phyloP scores from a whole-genome alignment of 2,113 vertebrate species.

The Bucco capensis region DNA sequence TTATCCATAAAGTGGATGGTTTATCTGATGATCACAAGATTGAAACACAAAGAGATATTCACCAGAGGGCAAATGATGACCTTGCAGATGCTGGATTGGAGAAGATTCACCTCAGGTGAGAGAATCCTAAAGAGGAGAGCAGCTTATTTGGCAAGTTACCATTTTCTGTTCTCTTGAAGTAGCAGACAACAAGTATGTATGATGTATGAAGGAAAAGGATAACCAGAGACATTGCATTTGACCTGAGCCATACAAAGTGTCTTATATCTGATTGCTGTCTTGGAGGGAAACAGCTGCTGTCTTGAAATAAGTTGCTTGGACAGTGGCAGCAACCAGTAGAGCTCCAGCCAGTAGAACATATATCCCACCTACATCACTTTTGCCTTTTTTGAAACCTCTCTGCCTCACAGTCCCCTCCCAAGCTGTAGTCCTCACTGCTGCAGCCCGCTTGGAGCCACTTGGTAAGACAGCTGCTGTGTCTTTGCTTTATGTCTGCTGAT shows the following conservation, averaged over 20 bases:
- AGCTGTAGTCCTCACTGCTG: neutral
- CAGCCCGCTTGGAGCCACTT: neutral
- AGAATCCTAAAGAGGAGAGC: neutral
- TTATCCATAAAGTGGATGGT: constrained; percentile 95
- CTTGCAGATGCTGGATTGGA: constrained; percentile 88
- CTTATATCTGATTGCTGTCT: neutral
- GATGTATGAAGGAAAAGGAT: neutral
- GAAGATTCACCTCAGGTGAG: constrained; percentile 90
- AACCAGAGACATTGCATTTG: neutral
- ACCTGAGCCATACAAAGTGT: neutral
- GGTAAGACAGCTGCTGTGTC: neutral
- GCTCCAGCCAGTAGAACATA: neutral
- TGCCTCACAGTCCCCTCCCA: neutral
- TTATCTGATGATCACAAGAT: constrained; percentile 94
- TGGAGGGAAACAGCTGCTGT: neutral
- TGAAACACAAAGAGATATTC: constrained; percentile 92
- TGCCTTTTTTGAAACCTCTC: neutral
- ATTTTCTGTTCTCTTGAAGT: neutral
- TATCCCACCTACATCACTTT: neutral
- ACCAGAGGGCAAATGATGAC: constrained; percentile 90
- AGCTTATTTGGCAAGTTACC: neutral
- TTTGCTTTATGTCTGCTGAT: neutral
- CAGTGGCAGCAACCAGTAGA: neutral
- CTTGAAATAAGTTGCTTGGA: neutral
- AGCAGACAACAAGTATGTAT: neutral